These are phyloP conservation scores for Drosophila simulans DNA, from an alignment of 1,140 invertebrate species.

Conservation along the genomic window DNA sequence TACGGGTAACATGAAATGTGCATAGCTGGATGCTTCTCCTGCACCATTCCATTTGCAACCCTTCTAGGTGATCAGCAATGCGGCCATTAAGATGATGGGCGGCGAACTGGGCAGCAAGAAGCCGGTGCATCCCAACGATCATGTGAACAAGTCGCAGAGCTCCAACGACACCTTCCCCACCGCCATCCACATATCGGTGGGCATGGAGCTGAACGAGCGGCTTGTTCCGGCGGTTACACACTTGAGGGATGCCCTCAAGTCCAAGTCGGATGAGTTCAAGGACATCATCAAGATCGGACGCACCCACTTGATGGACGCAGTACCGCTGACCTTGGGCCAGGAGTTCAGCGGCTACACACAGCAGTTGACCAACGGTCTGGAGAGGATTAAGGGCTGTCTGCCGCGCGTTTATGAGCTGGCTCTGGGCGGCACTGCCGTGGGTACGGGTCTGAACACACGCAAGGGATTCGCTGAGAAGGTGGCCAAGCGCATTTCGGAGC, in stretches of 20 bases:
- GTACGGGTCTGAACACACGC: constrained; percentile 96
- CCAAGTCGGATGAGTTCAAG: constrained; percentile 93
- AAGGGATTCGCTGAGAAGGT: constrained; percentile 95
- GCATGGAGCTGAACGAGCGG: constrained; percentile 93
- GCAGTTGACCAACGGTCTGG: constrained; percentile 94
- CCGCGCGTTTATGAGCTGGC: constrained; percentile 96
- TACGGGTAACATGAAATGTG: not conserved
- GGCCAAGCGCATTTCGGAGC: constrained; percentile 91
- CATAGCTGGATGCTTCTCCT: no score
- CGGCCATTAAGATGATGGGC: constrained; percentile 97
- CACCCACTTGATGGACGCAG: constrained; percentile 96
- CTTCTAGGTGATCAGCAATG: constrained; percentile 92
- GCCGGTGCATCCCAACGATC: constrained; percentile 99
- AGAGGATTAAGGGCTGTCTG: constrained; percentile 92
- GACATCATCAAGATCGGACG: constrained; percentile 98
- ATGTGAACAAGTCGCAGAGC: constrained; percentile 99
- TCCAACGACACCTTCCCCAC: constrained; percentile 99
- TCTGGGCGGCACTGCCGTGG: constrained; percentile 98
- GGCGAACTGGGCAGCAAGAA: constrained; percentile 96
- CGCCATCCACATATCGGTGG: constrained; percentile 99
- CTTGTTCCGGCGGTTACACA: constrained; percentile 92
- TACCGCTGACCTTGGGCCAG: constrained; percentile 98
- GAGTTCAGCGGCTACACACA: constrained; percentile 98
- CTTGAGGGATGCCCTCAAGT: constrained; percentile 90
- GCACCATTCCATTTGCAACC: not conserved